Evolutionary conservation across 2,888 invertebrate genomes (phyloP).

Genomic region (Latheticus oryzae): DNA sequence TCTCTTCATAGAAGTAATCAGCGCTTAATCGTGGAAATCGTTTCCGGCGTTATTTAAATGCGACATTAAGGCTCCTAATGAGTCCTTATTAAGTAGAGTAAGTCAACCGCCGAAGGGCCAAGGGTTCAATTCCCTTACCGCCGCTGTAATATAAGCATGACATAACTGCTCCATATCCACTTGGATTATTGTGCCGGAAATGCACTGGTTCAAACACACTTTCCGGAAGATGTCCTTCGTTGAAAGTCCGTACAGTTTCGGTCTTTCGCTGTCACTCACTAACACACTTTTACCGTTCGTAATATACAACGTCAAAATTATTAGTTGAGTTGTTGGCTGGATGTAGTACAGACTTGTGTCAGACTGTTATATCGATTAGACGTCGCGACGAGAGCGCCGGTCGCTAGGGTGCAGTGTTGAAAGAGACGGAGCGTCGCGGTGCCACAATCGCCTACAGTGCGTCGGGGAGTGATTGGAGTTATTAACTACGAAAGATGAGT

Average conservation of each 20-base stretch:
- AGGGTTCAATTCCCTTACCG: conserved; percentile 36
- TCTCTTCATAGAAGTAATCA: background rate
- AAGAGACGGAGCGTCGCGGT: conserved; percentile 44
- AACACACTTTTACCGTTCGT: conserved; percentile 39
- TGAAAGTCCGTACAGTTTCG: conserved; percentile 20
- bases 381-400: conserved; percentile 56
- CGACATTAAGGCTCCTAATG: conserved; percentile 29
- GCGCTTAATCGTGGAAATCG: conserved; percentile 6
- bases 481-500: conserved; percentile 39
- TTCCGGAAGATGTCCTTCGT: conserved; percentile 10
- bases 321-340: conserved; percentile 45
- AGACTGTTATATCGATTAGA: conserved; percentile 63
- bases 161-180: conserved; percentile 41
- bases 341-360: conserved; percentile 59
- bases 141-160: conserved; percentile 34
- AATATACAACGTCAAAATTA: conserved; percentile 41
- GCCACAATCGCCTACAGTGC: conserved; percentile 25
- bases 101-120: conserved; percentile 35
- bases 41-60: conserved; percentile 20
- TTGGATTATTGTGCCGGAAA: conserved; percentile 33
- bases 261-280: conserved; percentile 29
- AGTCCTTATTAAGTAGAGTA: conserved; percentile 31
- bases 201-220: conserved; percentile 16
- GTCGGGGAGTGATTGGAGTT: conserved; percentile 41
- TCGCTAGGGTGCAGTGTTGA: conserved; percentile 55